Evolutionary conservation across 2,888 invertebrate species (phyloP).

Genomic region (Eupithecia centaureata): DNA sequence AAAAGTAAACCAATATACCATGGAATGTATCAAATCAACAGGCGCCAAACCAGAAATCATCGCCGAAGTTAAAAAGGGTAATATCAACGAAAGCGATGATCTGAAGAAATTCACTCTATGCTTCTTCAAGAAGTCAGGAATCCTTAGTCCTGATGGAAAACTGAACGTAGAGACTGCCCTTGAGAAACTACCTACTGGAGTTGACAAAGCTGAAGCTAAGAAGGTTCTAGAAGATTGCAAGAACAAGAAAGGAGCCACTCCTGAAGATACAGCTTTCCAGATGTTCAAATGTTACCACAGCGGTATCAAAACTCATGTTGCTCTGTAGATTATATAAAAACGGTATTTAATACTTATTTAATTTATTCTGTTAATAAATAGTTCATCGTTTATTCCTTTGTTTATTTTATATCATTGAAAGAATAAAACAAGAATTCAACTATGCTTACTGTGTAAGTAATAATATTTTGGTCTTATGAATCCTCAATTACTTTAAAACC

Average conservation of each 20-base stretch:
- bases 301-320: slow-evolving; percentile 65
- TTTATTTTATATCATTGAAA: too few relatives aligned
- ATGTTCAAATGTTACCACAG: slow-evolving; percentile 75
- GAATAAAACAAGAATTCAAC: too few relatives aligned
- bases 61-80: slow-evolving; percentile 69
- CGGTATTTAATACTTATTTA: slow-evolving; percentile 13
- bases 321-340: slow-evolving; percentile 26
- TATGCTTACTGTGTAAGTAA: too few relatives aligned
- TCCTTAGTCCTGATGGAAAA: slow-evolving; percentile 64
- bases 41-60: slow-evolving; percentile 66
- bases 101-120: slow-evolving; percentile 77
- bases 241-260: slow-evolving; percentile 63
- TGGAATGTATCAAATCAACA: slow-evolving; percentile 67
- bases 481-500: too few relatives aligned
- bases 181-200: slow-evolving; percentile 67
- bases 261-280: slow-evolving; percentile 70
- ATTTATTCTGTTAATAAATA: background rate
- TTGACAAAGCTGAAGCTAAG: slow-evolving; percentile 64
- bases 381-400: too few relatives aligned
- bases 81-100: slow-evolving; percentile 66
- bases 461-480: too few relatives aligned
- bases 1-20: slow-evolving; percentile 54
- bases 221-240: slow-evolving; percentile 72
- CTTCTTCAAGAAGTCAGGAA: slow-evolving; percentile 73
- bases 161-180: slow-evolving; percentile 72